Evolutionary conservation across 1,140 invertebrate species (phyloP), one percentile per base, ranked within the genome.

Genomic region (Trialeurodes vaporariorum): DNA sequence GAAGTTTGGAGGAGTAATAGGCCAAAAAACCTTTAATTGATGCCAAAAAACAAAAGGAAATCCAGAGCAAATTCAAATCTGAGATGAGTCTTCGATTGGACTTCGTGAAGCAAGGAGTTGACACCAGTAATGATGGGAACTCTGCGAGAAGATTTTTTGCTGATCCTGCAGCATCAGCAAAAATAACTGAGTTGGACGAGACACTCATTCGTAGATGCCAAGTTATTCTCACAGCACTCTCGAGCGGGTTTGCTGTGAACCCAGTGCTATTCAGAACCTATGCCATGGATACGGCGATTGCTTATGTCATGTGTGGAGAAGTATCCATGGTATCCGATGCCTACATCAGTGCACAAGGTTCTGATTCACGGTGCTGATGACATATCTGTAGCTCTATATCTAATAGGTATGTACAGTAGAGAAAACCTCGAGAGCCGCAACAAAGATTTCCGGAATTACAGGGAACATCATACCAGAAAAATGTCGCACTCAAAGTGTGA

Each of bases 61-160:
- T 68, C 5, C 68, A 68, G 66, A 61, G 66, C 11, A 49, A 66
- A 27, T 66, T 68, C 25, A 67, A 25, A 59, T 25, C 25, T 26
- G 49, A 68, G 27, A 26, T 68, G 22, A 64, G 68, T 27, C 25
- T 68, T 24, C 26, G 66, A 24, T 24, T 67, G 17, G 68, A 67
- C 27, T 24, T 22, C n/a, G n/a, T 24, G 24, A 60, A 2, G 17
- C 59, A 60, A 60, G 17, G 59, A n/a, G n/a, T n/a, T 64, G 77
- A 76, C 9, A 77, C 69, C 62, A 71, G 74, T 2, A 78, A 78
- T 71, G 76, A 77, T 67, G 75, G 77, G 17, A 79, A 78, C 70
- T 77, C 76, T 22, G 75, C 75, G 63, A 67, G 75, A 34, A 71
- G 75, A 49, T 77, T 78, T 74, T 77, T 78, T 71, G 66, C 71